Evolutionary conservation across 1,140 invertebrate species (phyloP).

Genomic region (Drosophila ananassae): DNA sequence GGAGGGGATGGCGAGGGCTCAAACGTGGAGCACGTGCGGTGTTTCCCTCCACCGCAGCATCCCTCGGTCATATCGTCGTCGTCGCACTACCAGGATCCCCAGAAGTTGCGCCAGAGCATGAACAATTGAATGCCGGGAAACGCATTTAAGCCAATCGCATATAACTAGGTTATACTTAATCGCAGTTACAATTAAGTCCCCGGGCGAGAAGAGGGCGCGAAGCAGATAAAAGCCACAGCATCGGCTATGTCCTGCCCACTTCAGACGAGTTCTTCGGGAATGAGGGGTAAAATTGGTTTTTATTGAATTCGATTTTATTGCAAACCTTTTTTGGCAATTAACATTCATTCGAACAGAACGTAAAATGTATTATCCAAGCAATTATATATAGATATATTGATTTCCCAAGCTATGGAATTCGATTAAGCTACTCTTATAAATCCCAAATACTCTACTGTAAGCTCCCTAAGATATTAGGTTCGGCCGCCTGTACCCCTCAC

Average conservation of each 20-base stretch:
- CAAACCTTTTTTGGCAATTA: constrained; percentile 47
- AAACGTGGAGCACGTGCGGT: constrained; percentile 97
- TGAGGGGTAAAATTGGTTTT: constrained; percentile 18
- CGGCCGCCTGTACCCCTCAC: constrained; percentile 18
- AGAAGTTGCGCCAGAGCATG: constrained; percentile 82
- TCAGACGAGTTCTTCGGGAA: constrained; percentile 24
- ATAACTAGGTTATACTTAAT: constrained; percentile 52
- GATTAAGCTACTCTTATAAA: constrained; percentile 41
- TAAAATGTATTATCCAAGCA: constrained; percentile 68
- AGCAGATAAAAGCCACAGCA: constrained; percentile 3
- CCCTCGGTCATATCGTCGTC: constrained; percentile 85
- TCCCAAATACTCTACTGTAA: constrained; percentile 54
- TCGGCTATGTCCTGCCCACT: constrained; percentile 6
- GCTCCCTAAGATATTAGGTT: constrained; percentile 48
- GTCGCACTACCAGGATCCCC: constrained; percentile 84
- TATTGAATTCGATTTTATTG: constrained; percentile 72
- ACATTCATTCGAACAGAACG: constrained; percentile 41
- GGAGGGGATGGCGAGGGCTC: constrained; percentile 92
- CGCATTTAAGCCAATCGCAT: constrained; percentile 62
- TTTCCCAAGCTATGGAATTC: constrained; percentile 43
- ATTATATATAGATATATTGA: constrained; percentile 63
- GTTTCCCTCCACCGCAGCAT: constrained; percentile 97
- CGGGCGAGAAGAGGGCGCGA: neutral
- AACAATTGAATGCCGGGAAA: constrained; percentile 61
- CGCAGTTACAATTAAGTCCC: constrained; percentile 35